These are phyloP conservation scores for Drosophila seguyi DNA, from an alignment of 1,140 invertebrate species.

Conservation along the genomic window DNA sequence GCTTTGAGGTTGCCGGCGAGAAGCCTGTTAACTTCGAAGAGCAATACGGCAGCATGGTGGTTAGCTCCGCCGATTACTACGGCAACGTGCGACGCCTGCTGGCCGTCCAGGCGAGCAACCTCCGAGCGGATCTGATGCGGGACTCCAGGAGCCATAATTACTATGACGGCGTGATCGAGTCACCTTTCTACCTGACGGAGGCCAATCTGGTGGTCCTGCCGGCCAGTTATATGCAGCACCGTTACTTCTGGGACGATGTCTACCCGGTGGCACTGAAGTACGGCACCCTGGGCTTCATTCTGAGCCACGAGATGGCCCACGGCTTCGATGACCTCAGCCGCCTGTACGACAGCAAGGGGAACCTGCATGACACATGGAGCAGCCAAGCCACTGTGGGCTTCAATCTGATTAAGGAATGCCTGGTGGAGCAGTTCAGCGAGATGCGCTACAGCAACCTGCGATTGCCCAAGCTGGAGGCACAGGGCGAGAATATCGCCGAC, in stretches of 20 bases:
- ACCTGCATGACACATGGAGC: conserved; percentile 92
- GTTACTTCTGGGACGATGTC: conserved; percentile 93
- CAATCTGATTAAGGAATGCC: conserved; percentile 94
- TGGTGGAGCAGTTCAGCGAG: conserved; percentile 94
- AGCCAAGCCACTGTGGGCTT: conserved; percentile 95
- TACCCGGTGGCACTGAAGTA: conserved; percentile 97
- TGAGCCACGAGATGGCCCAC: conserved; percentile 90
- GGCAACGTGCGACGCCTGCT: conserved; percentile 91
- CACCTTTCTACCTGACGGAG: conserved; percentile 97
- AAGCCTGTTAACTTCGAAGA: conserved; percentile 80
- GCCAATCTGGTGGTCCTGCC: conserved; percentile 98
- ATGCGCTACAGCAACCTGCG: conserved; percentile 88
- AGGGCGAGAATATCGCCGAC: conserved; percentile 96
- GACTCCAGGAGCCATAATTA: conserved; percentile 89
- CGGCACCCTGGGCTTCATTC: conserved; percentile 96
- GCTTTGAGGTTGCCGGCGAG: conserved; percentile 55
- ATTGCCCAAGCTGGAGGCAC: conserved; percentile 90
- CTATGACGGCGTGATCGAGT: conserved; percentile 93
- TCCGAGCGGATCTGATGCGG: conserved; percentile 91
- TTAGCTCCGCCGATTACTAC: conserved; percentile 92
- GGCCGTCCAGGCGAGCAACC: conserved; percentile 90
- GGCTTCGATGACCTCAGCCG: conserved; percentile 89
- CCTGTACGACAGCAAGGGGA: conserved; percentile 89
- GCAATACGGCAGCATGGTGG: conserved; percentile 86
- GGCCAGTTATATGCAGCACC: conserved; percentile 96